Evolutionary conservation across 2,797 vertebrate species (phyloP).

Genomic region (Enteromius argenteus): DNA sequence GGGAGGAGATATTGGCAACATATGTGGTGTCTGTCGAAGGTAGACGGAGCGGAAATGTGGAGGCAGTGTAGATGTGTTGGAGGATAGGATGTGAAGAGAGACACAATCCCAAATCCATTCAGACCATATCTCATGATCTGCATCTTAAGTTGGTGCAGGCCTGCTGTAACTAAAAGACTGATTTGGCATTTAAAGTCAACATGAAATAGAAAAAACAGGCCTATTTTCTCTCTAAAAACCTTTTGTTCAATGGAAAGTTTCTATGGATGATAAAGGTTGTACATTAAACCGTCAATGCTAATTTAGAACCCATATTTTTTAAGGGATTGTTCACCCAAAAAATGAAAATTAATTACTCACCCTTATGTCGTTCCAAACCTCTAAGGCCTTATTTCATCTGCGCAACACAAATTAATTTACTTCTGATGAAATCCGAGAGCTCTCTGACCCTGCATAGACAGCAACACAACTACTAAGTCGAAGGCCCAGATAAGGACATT

Average conservation of each 20-base stretch:
- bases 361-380: too few relatives aligned
- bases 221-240: not conserved
- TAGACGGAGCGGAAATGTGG: not conserved
- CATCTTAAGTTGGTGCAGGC: not conserved
- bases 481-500: too few relatives aligned
- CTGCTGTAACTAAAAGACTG: not conserved
- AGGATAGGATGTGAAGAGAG: not conserved
- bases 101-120: not conserved
- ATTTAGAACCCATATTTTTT: not conserved
- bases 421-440: too few relatives aligned
- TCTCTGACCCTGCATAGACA: too few relatives aligned
- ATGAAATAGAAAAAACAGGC: not conserved
- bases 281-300: not conserved
- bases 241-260: not conserved
- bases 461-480: too few relatives aligned
- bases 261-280: not conserved
- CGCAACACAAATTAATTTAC: too few relatives aligned
- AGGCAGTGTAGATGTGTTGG: not conserved
- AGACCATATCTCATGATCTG: not conserved
- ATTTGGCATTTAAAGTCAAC: constrained; percentile 11
- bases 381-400: too few relatives aligned
- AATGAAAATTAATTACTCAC: too few relatives aligned
- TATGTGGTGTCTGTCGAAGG: not conserved
- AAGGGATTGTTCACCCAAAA: not conserved
- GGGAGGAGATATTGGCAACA: constrained; percentile 28